Base-by-base conservation (phyloP, 1,140 invertebrate species). In the Eumeta japonica region DNA sequence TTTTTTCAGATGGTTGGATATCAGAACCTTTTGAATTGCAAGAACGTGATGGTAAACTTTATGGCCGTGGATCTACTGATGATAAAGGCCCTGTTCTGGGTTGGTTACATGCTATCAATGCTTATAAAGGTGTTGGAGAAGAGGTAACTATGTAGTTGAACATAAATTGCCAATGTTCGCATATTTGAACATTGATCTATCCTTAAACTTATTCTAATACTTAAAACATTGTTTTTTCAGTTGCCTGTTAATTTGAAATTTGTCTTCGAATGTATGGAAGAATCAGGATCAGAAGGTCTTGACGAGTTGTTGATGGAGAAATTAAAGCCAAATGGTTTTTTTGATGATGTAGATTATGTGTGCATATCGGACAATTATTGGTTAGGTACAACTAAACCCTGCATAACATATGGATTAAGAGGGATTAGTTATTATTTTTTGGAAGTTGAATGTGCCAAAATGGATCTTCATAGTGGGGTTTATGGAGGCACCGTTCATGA, bases 321-420 rank as follows among this genome's bases (percentile, higher is more conserved):
- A 36, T 37, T 76, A 17, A 67, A 76, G 37, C 72, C 72, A 3
- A 73, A 80, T 43, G 81, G 81, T 11, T 98, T 97, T 63, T 79
- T 98, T 10, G 79, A 84, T 37, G 80, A 83, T 62, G 84, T 95
- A 1, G 95, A 98, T 66, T 97, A 85, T 77, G 92, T 97, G 17
- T 98, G 94, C 63, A 98, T 99, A 56, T 97, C 94, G 28, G 97
- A 99, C 62, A 99, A 98, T 76, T 99, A 98, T 59, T 99, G 96
- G 97, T 70, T 99, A 12, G 96, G 96, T 4, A 98, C 88, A 20
- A 89, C 85, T 9, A 96, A 96, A 62, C 97, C 97, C 0, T 99
- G 96, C 64, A 83, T 99, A 27, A 98, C 95, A 1, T 98, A 98
- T 77, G 96, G 96, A 3, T 80, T 98, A 0, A 80, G 94, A 53